Evolutionary conservation across 1,140 invertebrate species (phyloP), one percentile per base, ranked within the genome.

Genomic region (Drosophila kikkawai): DNA sequence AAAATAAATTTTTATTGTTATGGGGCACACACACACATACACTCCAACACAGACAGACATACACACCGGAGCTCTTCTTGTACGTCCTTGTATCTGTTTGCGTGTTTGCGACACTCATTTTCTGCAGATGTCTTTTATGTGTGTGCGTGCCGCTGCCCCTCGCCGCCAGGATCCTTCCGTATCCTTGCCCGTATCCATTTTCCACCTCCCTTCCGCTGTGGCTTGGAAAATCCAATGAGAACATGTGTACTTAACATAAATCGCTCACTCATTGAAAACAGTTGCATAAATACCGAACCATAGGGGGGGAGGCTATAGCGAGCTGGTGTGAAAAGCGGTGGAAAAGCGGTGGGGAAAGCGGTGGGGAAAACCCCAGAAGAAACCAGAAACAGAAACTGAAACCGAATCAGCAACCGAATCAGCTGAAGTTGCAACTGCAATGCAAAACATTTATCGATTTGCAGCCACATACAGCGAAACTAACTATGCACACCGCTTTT

Each of bases 1-100:
- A 88, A 90, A 90, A 88, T 88, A 88, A 88, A 90, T 90, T 88
- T 88, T 88, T 88, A 88, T 88, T 88, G 85, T 88, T 88, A 88
- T 88, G 85, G 85, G 81, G 79, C 85, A 79, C 69, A 90, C 83
- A 86, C 66, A 47, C 13, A 71, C n/a, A 45, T 3, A 50, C 71
- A 44, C 69, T 26, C 4, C 2, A 26, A 26, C 29, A 26, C 29
- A 44, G 32, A 36, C 37, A 22, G 32, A 36, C 37, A 22, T 7
- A 50, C 71, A 44, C 69, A 78, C 84, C 80, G 63, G 71, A 58
- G 69, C 67, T 78, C 80, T 83, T 81, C 78, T 88, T 73, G 63
- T 61, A 65, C 32, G 85, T 88, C 85, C 85, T 90, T 88, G 85
- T 90, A 78, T 88, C 85, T 90, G 81, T 90, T 90, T 88, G 85